phyloP scores from a whole-genome alignment of 2,888 invertebrate genomes.

The Argyresthia goedartella region DNA sequence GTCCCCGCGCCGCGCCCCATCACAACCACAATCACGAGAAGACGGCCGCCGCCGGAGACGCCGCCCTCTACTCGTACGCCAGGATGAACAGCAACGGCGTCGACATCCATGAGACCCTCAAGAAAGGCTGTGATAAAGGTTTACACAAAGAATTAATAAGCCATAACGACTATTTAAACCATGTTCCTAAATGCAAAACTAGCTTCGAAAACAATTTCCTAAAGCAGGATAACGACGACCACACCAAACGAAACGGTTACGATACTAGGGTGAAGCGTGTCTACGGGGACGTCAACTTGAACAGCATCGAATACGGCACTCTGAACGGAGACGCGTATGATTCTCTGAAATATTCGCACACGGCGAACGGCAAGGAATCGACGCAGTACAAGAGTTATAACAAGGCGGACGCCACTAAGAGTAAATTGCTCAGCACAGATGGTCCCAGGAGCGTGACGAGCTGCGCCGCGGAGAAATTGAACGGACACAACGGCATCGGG shows the following conservation, averaged over 20 bases:
- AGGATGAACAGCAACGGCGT: constrained; percentile 47
- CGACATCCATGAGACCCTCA: constrained; percentile 61
- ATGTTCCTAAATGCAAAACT: constrained; percentile 68
- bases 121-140: constrained; percentile 68
- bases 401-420: constrained; percentile 63
- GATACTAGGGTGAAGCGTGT: constrained; percentile 48
- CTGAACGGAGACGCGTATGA: constrained; percentile 59
- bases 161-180: constrained; percentile 60
- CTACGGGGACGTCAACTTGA: constrained; percentile 56
- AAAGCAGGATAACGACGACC: constrained; percentile 58
- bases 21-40: constrained; percentile 26
- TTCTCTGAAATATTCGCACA: constrained; percentile 66
- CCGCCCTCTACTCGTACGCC: constrained; percentile 45
- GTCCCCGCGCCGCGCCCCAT: constrained; percentile 46
- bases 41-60: constrained; percentile 12
- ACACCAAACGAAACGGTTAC: constrained; percentile 57
- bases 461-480: constrained; percentile 44
- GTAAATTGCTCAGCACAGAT: constrained; percentile 63
- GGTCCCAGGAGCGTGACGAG: constrained; percentile 62
- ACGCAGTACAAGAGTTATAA: constrained; percentile 63
- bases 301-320: constrained; percentile 56
- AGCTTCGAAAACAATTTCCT: constrained; percentile 65
- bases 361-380: constrained; percentile 64
- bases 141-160: constrained; percentile 61
- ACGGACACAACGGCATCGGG: constrained; percentile 45